Base-by-base conservation (phyloP, 1,140 invertebrate genomes). In the Stegodyphus dumicola region DNA sequence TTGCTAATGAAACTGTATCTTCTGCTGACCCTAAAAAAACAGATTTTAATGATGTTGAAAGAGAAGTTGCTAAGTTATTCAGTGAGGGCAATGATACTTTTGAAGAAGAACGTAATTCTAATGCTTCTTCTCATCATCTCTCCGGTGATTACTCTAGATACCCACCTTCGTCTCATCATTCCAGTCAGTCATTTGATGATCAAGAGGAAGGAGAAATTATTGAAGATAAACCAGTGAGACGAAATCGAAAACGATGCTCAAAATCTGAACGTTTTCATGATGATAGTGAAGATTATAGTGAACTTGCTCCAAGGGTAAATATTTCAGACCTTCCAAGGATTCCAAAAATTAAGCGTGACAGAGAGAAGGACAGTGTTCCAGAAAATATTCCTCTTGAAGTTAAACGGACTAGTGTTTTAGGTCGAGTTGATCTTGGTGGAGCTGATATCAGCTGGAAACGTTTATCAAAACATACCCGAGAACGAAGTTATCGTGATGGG, bases 401-500 rank as follows among this genome's bases (percentile, higher is more conserved):
- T 17, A 88, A 88, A 71, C 64, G 87, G 49, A 79, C 79, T 48
- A 87, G 87, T 88, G 87, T 88, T 7, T 80, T 88, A 64, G 66
- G 79, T 52, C 65, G 86, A 54, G 71, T 88, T 48, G 87, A 88
- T 87, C 54, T 75, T 67, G 87, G 80, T 10, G 48, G 48, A 6
- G 33, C 10, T 33, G 87, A 88, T 77, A 87, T 88, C 9, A 77
- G 79, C 17, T 97, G 96, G 91, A 96, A 96, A 88, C 96, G 96
- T 89, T 91, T 95, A 2, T 94, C 94, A 10, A 96, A 95, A 89
- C 94, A 91, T 87, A 94, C 93, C 7, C 96, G 95, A 89, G 95
- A 95, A 87, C 91, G 95, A 77, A 96, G 95, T 88, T 97, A 96
- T 89, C 92, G 96, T 1, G 94, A 95, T 66, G 94, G 94, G 70